Evolutionary conservation across 2,888 invertebrate species (phyloP).

Genomic region (Rhabditophanes sp.): DNA sequence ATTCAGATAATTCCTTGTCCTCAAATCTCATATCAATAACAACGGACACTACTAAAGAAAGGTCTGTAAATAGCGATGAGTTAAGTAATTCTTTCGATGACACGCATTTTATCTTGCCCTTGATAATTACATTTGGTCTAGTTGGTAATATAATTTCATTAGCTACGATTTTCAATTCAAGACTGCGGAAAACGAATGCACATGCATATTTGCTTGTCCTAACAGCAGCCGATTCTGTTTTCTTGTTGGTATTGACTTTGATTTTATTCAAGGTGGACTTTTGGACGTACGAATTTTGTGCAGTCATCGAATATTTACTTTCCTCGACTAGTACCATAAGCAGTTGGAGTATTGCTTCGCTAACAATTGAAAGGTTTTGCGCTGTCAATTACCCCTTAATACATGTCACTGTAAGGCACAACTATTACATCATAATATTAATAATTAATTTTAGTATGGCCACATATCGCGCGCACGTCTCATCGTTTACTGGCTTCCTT

Average conservation of each 20-base stretch:
- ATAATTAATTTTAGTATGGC: conserved; percentile 19
- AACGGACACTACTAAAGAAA: no score
- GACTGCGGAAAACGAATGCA: no score
- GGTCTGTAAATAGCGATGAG: no score
- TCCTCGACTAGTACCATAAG: conserved; percentile 37
- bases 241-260: conserved; percentile 28
- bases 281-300: conserved; percentile 28
- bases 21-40: no score
- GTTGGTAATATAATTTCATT: conserved; percentile 32
- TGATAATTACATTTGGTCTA: conserved; percentile 31
- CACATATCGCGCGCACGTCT: conserved; percentile 25
- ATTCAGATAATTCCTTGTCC: no score
- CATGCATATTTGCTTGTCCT: conserved; percentile 40
- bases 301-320: conserved; percentile 35
- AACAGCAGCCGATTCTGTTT: conserved; percentile 33
- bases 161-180: conserved; percentile 38
- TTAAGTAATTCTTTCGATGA: no score
- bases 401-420: conserved; percentile 9
- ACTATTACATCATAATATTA: background rate
- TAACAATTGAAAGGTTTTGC: conserved; percentile 41
- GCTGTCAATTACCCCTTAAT: conserved; percentile 38
- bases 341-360: conserved; percentile 38
- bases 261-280: conserved; percentile 38
- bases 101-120: conserved; percentile 27
- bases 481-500: conserved; percentile 34